These are phyloP conservation scores for Agrochola lychnidis DNA, from an alignment of 2,888 invertebrate genomes.

Conservation along the genomic window DNA sequence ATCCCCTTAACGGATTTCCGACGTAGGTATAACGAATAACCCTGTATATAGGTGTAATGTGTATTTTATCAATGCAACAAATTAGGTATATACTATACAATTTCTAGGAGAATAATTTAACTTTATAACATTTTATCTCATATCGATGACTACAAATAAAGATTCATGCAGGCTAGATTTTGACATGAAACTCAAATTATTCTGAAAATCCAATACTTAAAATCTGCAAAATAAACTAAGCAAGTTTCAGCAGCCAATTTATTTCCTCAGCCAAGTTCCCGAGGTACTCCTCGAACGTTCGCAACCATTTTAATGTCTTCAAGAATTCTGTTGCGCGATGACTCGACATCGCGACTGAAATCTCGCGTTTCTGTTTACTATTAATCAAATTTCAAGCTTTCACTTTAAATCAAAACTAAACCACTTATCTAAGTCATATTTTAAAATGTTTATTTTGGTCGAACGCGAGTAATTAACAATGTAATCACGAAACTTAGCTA, in stretches of 20 bases:
- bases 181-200: not conserved
- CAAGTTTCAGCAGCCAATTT: conserved; percentile 6
- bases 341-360: conserved; percentile 74
- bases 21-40: too few relatives aligned
- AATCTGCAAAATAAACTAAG: not conserved
- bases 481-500: conserved; percentile 20
- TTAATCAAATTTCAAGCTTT: conserved; percentile 72
- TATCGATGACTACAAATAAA: not conserved
- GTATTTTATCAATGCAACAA: too few relatives aligned
- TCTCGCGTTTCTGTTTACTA: conserved; percentile 73
- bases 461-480: conserved; percentile 32
- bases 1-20: too few relatives aligned
- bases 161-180: not conserved
- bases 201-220: not conserved
- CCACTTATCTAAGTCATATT: conserved; percentile 56
- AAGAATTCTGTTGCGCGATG: conserved; percentile 74
- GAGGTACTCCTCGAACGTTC: conserved; percentile 64
- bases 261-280: conserved; percentile 3
- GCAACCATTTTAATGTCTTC: conserved; percentile 71
- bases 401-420: conserved; percentile 61
- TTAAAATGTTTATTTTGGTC: conserved; percentile 42
- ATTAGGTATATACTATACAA: too few relatives aligned
- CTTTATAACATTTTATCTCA: too few relatives aligned
- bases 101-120: too few relatives aligned
- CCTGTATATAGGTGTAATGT: too few relatives aligned